Conservation (phyloP, 2,888 invertebrate genomes). For the Rhimphoctona megacephalus region DNA sequence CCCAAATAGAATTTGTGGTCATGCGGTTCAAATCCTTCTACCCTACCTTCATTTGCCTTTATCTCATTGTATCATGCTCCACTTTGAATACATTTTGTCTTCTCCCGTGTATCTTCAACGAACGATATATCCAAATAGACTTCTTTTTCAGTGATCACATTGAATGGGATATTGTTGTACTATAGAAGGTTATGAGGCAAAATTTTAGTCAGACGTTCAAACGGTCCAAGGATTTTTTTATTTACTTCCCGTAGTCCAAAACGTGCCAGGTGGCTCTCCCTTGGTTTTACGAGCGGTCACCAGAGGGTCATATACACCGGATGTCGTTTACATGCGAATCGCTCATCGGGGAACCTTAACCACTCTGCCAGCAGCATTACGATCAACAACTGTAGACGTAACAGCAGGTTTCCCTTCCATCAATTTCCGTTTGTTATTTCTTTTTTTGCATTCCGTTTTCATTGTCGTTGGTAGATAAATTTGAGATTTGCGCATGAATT, state of each 20-base stretch:
- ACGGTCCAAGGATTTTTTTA: slow-evolving; percentile 2
- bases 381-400: slow-evolving; percentile 32
- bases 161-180: slow-evolving; percentile 27
- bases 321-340: slow-evolving; percentile 82
- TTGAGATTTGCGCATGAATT: slow-evolving; percentile 75
- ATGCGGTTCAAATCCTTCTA: slow-evolving; percentile 41
- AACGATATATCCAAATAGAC: slow-evolving; percentile 38
- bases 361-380: slow-evolving; percentile 41
- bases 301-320: slow-evolving; percentile 80
- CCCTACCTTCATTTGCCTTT: slow-evolving; percentile 20
- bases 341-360: slow-evolving; percentile 75
- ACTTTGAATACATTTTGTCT: slow-evolving; percentile 50
- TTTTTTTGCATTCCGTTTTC: slow-evolving; percentile 2
- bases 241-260: slow-evolving; percentile 9
- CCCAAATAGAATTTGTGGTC: slow-evolving; percentile 67
- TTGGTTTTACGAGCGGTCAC: slow-evolving; percentile 80
- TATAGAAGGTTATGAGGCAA: slow-evolving; percentile 5
- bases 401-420: slow-evolving; percentile 46
- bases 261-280: slow-evolving; percentile 68
- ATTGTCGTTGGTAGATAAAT: slow-evolving; percentile 74
- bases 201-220: slow-evolving; percentile 20
- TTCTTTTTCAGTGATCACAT: slow-evolving; percentile 40
- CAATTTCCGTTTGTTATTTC: slow-evolving; percentile 19
- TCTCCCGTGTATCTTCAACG: slow-evolving; percentile 20
- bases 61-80: slow-evolving; percentile 39